Evolutionary conservation across 2,888 invertebrate genomes (phyloP), one percentile per base, ranked within the genome.

Genomic region (Homarus gammarus): DNA sequence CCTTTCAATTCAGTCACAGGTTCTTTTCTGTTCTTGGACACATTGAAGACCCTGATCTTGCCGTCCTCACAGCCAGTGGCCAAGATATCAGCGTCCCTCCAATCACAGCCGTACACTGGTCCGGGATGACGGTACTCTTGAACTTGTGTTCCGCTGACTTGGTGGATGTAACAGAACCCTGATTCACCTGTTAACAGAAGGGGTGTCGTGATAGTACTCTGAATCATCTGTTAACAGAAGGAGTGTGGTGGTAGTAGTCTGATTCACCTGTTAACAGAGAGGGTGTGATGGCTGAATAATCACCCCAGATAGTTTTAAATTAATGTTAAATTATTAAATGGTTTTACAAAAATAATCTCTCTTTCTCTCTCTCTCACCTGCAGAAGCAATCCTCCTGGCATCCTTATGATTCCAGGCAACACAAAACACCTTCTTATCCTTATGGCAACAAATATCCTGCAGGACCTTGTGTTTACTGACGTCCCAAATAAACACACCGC

Each of bases 41-140:
- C 92, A 92, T 93, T 93, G 92, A 93, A 94, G 1, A 94, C 93
- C 15, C 94, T 91, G 0, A 94, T 93, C 88, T 91, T 91, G 61
- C 93, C 93, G 92, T 94, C 94, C 90, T 94, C 94, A 93, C 94
- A 94, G 2, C 93, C 94, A 15, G 94, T 94, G 18, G 94, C 94
- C 56, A 94, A 87, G 92, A 94, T 93, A 88, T 94, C 94, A 92
- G 94, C 93, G 18, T 94, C 94, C 87, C 93, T 93, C 94, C 94
- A 94, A 91, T 94, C 94, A 93, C 94, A 94, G 8, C 94, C 94
- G 92, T 93, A 94, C 38, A 94, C 94, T 44, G 93, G 90, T 5
- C 92, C 93, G 0, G 94, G 94, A 89, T 94, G 94, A 92, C 93
- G 93, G 92, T 94, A 94, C 77, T 93, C 93, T 81, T 93, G 93